Conservation (phyloP, 2,797 vertebrate genomes). For the Momotus momota region DNA sequence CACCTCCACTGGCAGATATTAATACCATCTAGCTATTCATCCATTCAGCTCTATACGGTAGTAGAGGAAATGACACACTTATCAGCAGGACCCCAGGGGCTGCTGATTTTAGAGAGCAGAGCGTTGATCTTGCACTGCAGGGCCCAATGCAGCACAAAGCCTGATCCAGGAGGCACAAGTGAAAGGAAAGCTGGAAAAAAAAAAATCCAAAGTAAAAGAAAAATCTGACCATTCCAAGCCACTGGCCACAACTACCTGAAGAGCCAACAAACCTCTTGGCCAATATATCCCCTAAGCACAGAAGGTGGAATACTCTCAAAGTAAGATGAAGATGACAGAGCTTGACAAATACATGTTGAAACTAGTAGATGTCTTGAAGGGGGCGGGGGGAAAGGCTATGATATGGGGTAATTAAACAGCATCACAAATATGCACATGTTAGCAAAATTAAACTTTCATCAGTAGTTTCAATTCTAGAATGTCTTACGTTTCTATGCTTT, state of each 20-base stretch:
- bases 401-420: not conserved
- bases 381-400: not conserved
- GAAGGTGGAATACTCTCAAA: not conserved
- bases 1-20: not conserved
- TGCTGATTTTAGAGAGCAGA: not conserved
- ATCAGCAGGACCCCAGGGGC: not conserved
- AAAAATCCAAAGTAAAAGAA: not conserved
- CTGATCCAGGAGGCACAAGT: not conserved
- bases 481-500: not conserved
- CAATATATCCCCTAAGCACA: not conserved
- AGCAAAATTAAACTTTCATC: too few species aligned
- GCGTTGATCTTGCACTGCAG: not conserved
- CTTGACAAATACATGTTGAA: not conserved
- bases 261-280: not conserved
- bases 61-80: not conserved
- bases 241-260: not conserved
- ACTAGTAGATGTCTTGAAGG: not conserved
- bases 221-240: not conserved
- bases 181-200: not conserved
- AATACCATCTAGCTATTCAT: not conserved
- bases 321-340: not conserved
- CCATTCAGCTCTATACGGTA: rapidly evolving
- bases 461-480: not conserved
- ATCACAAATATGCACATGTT: not conserved
- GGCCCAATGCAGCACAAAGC: not conserved